Conservation (phyloP, 2,113 vertebrate genomes). For the Casuarius casuarius region DNA sequence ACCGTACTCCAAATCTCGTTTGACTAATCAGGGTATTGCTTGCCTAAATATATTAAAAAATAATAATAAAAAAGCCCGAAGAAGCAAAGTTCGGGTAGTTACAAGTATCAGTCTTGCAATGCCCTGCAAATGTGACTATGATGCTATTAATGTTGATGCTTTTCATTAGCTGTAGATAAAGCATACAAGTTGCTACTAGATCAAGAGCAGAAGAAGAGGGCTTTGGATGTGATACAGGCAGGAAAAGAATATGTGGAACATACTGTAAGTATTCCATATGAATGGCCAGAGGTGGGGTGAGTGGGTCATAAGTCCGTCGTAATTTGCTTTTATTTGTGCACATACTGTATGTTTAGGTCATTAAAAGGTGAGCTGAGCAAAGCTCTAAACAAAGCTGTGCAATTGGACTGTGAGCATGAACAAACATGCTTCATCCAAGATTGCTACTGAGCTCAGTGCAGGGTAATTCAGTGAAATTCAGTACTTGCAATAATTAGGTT, state of each 20-base stretch:
- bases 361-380: neutral
- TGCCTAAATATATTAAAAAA: neutral
- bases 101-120: neutral
- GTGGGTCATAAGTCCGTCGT: accelerated
- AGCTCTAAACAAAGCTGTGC: accelerated
- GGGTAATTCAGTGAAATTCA: constrained; percentile 36
- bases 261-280: constrained; percentile 81
- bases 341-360: neutral
- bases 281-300: neutral
- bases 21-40: neutral
- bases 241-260: constrained; percentile 97
- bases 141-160: constrained; percentile 68
- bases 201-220: constrained; percentile 96
- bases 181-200: constrained; percentile 95
- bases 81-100: neutral
- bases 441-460: neutral
- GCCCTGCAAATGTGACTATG: constrained; percentile 49
- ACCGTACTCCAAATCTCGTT: neutral
- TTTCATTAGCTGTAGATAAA: constrained; percentile 93
- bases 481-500: constrained; percentile 25
- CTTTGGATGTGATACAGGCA: constrained; percentile 95
- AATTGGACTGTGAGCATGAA: neutral
- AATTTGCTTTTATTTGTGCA: neutral
- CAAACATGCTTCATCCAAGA: neutral
- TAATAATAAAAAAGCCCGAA: neutral